phyloP scores from a whole-genome alignment of 2,888 invertebrate species.

The Zeuzera pyrina region DNA sequence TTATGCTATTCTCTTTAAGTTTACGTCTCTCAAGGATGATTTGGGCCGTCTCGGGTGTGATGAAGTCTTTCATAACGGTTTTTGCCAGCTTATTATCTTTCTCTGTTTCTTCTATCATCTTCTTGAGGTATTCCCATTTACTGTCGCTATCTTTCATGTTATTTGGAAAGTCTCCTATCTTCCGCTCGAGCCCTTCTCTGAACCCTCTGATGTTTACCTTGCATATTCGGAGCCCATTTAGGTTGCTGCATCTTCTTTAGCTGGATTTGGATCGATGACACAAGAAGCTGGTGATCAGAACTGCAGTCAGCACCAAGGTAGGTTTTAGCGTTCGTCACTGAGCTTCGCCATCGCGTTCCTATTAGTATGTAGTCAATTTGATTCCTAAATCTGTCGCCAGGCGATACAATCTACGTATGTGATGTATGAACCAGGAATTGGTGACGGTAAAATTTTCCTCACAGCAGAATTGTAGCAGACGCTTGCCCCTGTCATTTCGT shows the following conservation, averaged over 20 bases:
- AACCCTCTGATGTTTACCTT: background rate
- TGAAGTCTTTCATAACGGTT: too few species aligned
- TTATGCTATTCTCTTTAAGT: too few species aligned
- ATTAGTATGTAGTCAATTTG: constrained; percentile 9
- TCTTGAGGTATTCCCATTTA: background rate
- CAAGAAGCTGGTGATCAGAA: constrained; percentile 3
- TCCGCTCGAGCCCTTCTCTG: background rate
- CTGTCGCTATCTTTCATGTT: background rate
- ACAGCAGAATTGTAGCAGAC: too few species aligned
- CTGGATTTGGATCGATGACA: background rate
- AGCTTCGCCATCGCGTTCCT: too few species aligned
- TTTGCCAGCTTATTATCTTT: background rate
- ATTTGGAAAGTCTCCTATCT: background rate
- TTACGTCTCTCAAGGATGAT: too few species aligned
- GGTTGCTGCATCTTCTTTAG: constrained; percentile 1
- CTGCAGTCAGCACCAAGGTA: constrained; percentile 9
- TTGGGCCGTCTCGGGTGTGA: too few species aligned
- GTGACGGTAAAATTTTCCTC: too few species aligned
- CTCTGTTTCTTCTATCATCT: background rate
- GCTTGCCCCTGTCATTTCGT: too few species aligned
- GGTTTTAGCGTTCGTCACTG: constrained; percentile 6
- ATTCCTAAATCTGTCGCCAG: too few species aligned
- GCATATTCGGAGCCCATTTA: background rate
- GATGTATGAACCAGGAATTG: too few species aligned
- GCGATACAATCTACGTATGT: too few species aligned